phyloP scores from a whole-genome alignment of 2,888 invertebrate genomes.

The Cryptus armator region DNA sequence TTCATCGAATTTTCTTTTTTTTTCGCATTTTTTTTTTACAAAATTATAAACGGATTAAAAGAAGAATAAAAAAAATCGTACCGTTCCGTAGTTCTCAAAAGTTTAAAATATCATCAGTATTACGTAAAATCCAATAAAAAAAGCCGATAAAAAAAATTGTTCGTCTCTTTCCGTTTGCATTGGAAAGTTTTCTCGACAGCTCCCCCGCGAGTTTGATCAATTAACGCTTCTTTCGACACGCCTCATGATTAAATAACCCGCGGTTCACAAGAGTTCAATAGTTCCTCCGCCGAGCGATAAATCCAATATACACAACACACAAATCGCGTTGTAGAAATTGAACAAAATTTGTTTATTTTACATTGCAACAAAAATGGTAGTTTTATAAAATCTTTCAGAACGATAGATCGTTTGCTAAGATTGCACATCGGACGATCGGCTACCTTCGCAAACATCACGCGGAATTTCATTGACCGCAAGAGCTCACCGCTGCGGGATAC shows the following conservation, averaged over 20 bases:
- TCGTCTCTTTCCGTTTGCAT: neutral
- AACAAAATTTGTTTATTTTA: too few species aligned
- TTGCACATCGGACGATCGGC: neutral
- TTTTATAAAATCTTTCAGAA: neutral
- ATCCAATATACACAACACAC: too few species aligned
- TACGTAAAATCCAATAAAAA: neutral
- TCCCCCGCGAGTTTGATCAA: neutral
- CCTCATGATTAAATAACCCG: constrained; percentile 6
- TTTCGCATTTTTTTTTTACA: too few species aligned
- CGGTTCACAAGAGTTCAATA: neutral
- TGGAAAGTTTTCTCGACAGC: neutral
- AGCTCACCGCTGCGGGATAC: neutral
- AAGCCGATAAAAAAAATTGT: neutral
- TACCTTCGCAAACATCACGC: neutral
- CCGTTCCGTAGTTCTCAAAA: too few species aligned
- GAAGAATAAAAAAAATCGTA: neutral
- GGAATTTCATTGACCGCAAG: neutral
- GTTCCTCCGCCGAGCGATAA: neutral
- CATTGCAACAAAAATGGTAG: too few species aligned
- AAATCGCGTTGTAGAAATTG: too few species aligned
- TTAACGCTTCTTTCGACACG: neutral
- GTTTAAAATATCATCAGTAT: too few species aligned
- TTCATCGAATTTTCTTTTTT: too few species aligned
- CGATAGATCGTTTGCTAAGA: neutral
- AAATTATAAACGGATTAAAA: too few species aligned